Conservation (phyloP, 2,113 vertebrate genomes). For the Noturus placidus region DNA sequence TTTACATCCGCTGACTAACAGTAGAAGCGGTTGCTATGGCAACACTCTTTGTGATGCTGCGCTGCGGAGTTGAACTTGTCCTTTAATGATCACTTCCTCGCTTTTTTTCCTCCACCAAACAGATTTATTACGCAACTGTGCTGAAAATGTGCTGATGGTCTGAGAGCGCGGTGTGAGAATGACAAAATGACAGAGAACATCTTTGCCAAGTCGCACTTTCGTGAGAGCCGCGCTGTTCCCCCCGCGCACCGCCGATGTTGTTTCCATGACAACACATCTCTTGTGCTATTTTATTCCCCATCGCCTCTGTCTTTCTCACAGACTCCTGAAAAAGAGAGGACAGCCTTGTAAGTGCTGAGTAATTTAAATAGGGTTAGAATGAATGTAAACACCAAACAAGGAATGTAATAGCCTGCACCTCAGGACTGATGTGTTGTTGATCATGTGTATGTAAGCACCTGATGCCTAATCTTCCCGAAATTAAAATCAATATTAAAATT, state of each 20-base stretch:
- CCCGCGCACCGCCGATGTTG: constrained; percentile 68
- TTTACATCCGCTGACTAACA: constrained; percentile 47
- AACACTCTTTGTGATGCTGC: constrained; percentile 47
- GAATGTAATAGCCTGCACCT: neutral
- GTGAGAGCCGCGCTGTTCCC: constrained; percentile 59
- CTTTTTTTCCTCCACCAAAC: neutral
- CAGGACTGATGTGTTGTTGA: neutral
- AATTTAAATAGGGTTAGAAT: neutral
- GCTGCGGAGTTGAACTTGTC: constrained; percentile 48
- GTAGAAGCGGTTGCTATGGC: constrained; percentile 64
- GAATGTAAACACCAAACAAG: neutral
- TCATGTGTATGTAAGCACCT: neutral
- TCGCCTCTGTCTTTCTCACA: constrained; percentile 1
- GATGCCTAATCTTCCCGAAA: neutral
- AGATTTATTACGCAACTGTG: constrained; percentile 10
- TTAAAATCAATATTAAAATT: neutral
- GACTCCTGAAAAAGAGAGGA: neutral
- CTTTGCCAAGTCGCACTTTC: constrained; percentile 45
- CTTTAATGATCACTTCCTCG: constrained; percentile 35
- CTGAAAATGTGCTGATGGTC: constrained; percentile 26
- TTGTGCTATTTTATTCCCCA: constrained; percentile 58
- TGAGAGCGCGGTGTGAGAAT: constrained; percentile 1
- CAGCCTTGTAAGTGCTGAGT: neutral
- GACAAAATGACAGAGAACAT: constrained; percentile 27
- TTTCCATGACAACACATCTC: constrained; percentile 76